Base-by-base conservation (phyloP, 2,888 invertebrate genomes). In the Cosmia pyralina region DNA sequence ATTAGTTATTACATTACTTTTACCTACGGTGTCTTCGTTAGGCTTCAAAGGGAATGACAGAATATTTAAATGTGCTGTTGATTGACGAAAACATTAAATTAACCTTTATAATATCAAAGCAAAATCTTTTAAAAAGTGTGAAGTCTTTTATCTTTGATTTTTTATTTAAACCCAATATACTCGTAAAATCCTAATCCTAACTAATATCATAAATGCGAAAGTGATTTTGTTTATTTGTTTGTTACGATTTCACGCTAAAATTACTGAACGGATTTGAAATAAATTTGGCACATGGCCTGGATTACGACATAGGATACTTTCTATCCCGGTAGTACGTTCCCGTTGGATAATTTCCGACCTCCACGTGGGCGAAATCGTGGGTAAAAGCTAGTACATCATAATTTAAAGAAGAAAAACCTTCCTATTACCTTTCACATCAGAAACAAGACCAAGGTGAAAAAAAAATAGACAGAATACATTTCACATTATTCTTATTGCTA, bases 21-120 rank as follows among this genome's bases (percentile, higher is more conserved):
- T 81, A 69, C 81, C 72, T 52, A 65, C 72, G 62, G 64, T 79
- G 77, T 80, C 83, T 84, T 88, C 85, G 83, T 89, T 87, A 86
- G 66, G 59, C 73, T 50, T 82, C 82, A 85, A 87, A 88, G 82
- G 75, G 34, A 75, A 70, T 64, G 78, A 57, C 53, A 62, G 62
- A 58, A 74, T 74, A 57, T 85, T 85, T 81, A 72, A 83, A 75
- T 48, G 65, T 57, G 59, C 46, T 75, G 41, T 65, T 55, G 13
- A 41, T 57, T 79, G 58, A 70, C 19, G 65, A 71, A 74, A 57
- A 62, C 77, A 72, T n/a, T 19, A 28, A 74, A 69, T 75, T 58
- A 41, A 69, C 65, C 70, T 83, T 74, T 70, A n/a, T 59, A 60
- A 72, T 63, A 41, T 63, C 46, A 28, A 58, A 55, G n/a, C 4